Percentiles rank a stretch among this genome's conserved stretches.
phyloP scores from a whole-genome alignment of 2,113 vertebrate genomes.

The Bombycilla garrulus region DNA sequence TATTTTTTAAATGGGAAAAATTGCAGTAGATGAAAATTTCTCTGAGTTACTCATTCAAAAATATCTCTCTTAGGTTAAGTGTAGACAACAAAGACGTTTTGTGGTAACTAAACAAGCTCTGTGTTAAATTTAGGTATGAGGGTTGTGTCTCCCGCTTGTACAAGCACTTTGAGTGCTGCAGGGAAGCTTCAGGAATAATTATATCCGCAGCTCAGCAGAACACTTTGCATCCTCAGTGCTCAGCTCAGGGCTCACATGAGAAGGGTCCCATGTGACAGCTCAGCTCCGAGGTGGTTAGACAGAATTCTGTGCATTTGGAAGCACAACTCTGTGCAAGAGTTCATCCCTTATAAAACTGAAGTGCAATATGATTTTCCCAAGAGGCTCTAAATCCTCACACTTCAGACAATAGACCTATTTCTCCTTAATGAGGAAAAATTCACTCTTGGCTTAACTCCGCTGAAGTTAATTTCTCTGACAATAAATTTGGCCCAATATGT shows the following conservation, averaged over 20 bases:
- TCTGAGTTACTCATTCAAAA: neutral
- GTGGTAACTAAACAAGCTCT: neutral
- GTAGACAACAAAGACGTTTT: neutral
- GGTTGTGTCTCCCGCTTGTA: neutral
- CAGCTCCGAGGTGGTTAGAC: neutral
- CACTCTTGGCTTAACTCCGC: neutral
- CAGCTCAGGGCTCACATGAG: neutral
- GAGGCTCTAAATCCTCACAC: neutral
- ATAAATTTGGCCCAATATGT: constrained; percentile 52
- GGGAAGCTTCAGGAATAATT: neutral
- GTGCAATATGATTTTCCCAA: neutral
- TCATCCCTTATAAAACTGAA: neutral
- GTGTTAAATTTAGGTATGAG: neutral
- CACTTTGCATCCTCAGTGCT: neutral
- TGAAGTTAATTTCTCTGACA: constrained; percentile 26
- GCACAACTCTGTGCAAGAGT: neutral
- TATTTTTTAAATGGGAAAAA: neutral
- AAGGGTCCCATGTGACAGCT: neutral
- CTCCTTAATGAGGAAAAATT: constrained; percentile 21
- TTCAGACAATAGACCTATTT: neutral
- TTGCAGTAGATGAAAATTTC: neutral
- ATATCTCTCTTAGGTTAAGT: neutral
- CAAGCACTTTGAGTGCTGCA: neutral
- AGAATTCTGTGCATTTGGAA: neutral
- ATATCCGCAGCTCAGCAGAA: neutral